phyloP scores from a whole-genome alignment of 2,797 vertebrate genomes.

The Gobionotothen gibberifrons region DNA sequence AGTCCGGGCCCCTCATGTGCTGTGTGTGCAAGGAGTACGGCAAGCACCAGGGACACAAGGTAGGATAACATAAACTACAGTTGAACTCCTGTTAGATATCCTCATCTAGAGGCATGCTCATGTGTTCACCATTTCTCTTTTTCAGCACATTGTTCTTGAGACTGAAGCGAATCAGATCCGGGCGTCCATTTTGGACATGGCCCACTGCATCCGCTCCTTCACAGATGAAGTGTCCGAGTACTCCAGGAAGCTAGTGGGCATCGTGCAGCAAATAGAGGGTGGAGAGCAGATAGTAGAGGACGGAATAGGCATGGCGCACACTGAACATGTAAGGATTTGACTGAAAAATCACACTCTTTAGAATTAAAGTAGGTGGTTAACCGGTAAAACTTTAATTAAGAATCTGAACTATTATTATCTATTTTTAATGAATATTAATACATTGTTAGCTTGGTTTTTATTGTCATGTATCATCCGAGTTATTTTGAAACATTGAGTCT shows the following conservation, averaged over 20 bases:
- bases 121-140: not conserved
- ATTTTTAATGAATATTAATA: no score
- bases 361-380: no score
- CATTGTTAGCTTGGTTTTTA: no score
- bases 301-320: slow-evolving; percentile 95
- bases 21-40: slow-evolving; percentile 99
- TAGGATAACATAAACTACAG: slow-evolving; percentile 41
- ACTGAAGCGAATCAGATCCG: slow-evolving; percentile 97
- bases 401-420: no score
- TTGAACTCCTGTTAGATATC: not conserved
- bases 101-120: not conserved
- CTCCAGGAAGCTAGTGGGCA: slow-evolving; percentile 95
- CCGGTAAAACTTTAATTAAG: no score
- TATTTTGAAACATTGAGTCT: no score
- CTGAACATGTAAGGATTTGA: slow-evolving; percentile 89
- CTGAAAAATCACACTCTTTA: no score
- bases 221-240: slow-evolving; percentile 99
- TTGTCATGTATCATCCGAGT: no score
- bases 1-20: slow-evolving; percentile 95
- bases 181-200: slow-evolving; percentile 98
- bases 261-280: slow-evolving; percentile 97
- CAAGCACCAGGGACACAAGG: slow-evolving; percentile 99
- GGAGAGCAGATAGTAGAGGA: slow-evolving; percentile 98
- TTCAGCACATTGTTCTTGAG: slow-evolving; percentile 94
- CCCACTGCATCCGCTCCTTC: slow-evolving; percentile 97